Evolutionary conservation across 2,888 invertebrate genomes (phyloP).

Genomic region (Adineta ricciae): DNA sequence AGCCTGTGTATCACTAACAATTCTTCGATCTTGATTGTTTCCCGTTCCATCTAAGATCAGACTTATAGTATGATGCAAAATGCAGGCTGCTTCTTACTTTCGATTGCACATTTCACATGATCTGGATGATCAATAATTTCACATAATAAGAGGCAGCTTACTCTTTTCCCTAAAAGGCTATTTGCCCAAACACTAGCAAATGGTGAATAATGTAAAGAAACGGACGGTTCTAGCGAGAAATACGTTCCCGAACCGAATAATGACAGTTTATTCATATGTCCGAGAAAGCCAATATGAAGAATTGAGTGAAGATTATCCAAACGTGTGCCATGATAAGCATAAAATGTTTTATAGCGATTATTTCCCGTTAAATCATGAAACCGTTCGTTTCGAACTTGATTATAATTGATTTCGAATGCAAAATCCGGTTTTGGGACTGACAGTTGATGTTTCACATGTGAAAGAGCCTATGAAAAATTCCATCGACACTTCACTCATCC

Average conservation of each 20-base stretch:
- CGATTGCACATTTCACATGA: conserved; percentile 50
- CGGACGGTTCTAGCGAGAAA: conserved; percentile 64
- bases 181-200: conserved; percentile 64
- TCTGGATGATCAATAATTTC: conserved; percentile 66
- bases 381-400: conserved; percentile 37
- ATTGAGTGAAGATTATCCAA: conserved; percentile 72
- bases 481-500: not conserved
- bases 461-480: not conserved
- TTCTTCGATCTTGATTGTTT: not conserved
- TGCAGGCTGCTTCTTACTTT: conserved; percentile 38
- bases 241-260: conserved; percentile 66
- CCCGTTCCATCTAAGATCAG: not conserved
- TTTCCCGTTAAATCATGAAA: conserved; percentile 38
- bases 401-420: conserved; percentile 41
- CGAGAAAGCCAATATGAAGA: conserved; percentile 65
- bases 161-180: conserved; percentile 64
- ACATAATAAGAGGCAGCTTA: conserved; percentile 69
- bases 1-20: conserved; percentile 35
- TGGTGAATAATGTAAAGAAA: conserved; percentile 64
- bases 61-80: too few species aligned
- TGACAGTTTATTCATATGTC: conserved; percentile 62
- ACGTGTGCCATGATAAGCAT: conserved; percentile 69
- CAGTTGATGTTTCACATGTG: conserved; percentile 10
- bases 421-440: conserved; percentile 37
- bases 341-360: conserved; percentile 53